Conservation (phyloP, 2,113 vertebrate species). For the Tylochromis polylepis region DNA sequence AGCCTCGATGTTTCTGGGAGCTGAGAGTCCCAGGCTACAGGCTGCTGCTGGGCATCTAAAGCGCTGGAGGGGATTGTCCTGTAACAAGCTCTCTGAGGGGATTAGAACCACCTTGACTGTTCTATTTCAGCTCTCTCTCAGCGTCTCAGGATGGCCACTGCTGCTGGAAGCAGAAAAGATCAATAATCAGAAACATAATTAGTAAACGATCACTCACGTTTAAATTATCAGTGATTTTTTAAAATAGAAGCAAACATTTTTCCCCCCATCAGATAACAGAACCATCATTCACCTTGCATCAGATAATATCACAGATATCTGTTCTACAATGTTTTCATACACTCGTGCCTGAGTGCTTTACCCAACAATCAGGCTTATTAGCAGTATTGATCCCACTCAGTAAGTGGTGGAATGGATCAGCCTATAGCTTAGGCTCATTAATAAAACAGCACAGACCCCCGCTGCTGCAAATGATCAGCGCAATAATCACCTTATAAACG, state of each 20-base stretch:
- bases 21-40: slow-evolving; percentile 54
- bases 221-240: neutral
- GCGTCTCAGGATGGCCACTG: slow-evolving; percentile 19
- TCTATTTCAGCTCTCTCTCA: slow-evolving; percentile 2
- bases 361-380: slow-evolving; percentile 19
- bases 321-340: neutral
- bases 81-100: neutral
- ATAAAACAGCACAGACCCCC: neutral
- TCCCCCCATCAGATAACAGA: neutral
- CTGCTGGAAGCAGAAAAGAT: slow-evolving; percentile 40
- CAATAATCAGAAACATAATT: slow-evolving; percentile 3
- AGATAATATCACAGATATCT: neutral
- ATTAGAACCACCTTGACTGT: slow-evolving; percentile 2
- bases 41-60: slow-evolving; percentile 59
- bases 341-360: neutral
- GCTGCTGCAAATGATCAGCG: neutral
- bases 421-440: neutral
- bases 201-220: neutral
- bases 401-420: slow-evolving; percentile 42
- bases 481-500: neutral
- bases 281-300: neutral
- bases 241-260: neutral
- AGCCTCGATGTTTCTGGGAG: slow-evolving; percentile 56
- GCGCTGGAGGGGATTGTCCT: neutral
- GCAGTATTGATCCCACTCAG: slow-evolving; percentile 28